Conservation (phyloP, 2,797 vertebrate species). For the Argyrosomus regius region DNA sequence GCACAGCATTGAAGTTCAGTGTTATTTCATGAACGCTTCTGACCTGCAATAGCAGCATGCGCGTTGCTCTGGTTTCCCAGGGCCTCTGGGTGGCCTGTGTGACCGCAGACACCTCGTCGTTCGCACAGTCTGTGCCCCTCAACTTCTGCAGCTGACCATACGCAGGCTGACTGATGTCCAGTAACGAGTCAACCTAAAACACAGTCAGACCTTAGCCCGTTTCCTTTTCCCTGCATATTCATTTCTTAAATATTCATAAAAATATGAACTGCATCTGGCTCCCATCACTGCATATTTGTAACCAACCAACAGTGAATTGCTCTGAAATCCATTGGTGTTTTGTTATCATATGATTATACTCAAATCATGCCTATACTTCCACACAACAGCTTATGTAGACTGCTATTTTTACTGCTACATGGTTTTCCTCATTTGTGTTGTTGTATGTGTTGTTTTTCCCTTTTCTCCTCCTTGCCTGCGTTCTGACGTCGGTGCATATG, state of each 20-base stretch:
- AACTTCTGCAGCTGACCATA: slow-evolving; percentile 93
- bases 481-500: background rate
- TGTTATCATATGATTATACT: slow-evolving; percentile 17
- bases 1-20: background rate
- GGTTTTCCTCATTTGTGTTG: background rate
- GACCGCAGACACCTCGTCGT: slow-evolving; percentile 91
- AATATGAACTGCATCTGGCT: slow-evolving; percentile 4
- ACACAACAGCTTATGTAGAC: background rate
- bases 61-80: slow-evolving; percentile 92
- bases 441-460: background rate
- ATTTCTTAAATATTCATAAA: background rate
- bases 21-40: slow-evolving; percentile 45
- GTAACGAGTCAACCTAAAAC: slow-evolving; percentile 88
- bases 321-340: slow-evolving; percentile 19
- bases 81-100: slow-evolving; percentile 88
- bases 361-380: slow-evolving; percentile 7
- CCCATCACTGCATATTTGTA: background rate
- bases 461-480: background rate
- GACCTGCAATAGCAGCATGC: slow-evolving; percentile 94
- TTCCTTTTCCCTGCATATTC: background rate
- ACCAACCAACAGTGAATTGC: slow-evolving; percentile 14
- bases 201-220: slow-evolving; percentile 27
- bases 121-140: slow-evolving; percentile 88
- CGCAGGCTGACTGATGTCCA: slow-evolving; percentile 94
- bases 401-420: background rate